Percentiles rank a stretch among this genome's conserved stretches.
Conservation (phyloP, 2,888 invertebrate species). For the Eristalis pertinax region DNA sequence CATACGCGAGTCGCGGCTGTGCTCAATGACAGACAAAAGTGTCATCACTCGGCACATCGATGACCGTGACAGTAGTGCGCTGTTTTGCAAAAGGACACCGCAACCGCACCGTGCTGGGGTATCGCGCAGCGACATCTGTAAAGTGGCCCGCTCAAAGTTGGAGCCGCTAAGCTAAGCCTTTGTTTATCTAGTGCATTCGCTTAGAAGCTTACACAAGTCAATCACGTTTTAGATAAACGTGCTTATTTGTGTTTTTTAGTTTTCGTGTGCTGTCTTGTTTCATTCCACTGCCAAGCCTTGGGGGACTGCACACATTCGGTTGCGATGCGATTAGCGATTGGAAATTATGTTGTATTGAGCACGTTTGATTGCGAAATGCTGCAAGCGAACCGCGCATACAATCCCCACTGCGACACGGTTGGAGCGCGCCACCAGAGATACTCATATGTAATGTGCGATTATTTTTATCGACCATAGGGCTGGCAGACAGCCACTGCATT, state of each 20-base stretch:
- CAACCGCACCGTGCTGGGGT: background rate
- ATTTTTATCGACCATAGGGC: conserved; percentile 15
- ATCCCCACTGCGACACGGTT: background rate
- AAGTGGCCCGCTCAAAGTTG: background rate
- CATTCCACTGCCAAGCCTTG: conserved; percentile 15
- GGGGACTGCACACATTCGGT: conserved; percentile 2
- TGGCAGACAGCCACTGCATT: background rate
- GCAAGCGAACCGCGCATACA: background rate
- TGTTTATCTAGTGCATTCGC: conserved; percentile 32
- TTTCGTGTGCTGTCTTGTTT: background rate
- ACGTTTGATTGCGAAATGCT: conserved; percentile 49
- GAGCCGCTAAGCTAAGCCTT: conserved; percentile 35
- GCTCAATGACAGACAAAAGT: conserved; percentile 22
- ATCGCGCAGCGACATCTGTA: conserved; percentile 5
- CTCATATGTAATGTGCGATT: conserved; percentile 10
- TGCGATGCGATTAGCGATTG: conserved; percentile 25
- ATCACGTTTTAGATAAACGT: conserved; percentile 63
- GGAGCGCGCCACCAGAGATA: background rate
- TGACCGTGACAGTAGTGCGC: conserved; percentile 39
- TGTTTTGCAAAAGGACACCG: conserved; percentile 52
- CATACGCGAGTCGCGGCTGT: conserved; percentile 2
- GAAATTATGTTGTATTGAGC: conserved; percentile 37
- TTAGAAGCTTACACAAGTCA: conserved; percentile 13
- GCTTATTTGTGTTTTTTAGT: conserved; percentile 11
- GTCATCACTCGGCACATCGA: conserved; percentile 42